Evolutionary conservation across 2,113 vertebrate species (phyloP), one percentile per base, ranked within the genome.

Genomic region (Orycteropus afer): DNA sequence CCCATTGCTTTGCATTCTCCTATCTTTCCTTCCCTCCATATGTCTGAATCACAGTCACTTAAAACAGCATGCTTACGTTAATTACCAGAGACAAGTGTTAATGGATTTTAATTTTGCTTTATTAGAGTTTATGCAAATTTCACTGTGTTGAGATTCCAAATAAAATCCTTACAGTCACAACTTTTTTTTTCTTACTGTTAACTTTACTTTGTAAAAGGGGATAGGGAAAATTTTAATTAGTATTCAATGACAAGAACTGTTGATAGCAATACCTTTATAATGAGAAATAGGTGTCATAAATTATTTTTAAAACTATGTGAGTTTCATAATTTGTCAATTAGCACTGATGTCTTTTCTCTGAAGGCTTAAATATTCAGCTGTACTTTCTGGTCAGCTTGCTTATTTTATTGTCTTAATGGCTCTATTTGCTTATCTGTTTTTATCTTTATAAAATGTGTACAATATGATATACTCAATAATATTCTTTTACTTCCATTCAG

Each of bases 21-120:
- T 47, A 81, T 89, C 9, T 45, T 55, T 81, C 12, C 82, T 80
- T 95, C 27, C 94, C 97, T 97, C 93, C 89, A 97, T 97, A 97
- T 97, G 95, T 97, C 98, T 97, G 95, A 97, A 98, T 98, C 59
- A 92, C 82, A 98, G 91, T 98, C 97, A 96, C 97, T 98, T 98
- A 98, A 98, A 98, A 97, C 79, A 97, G 95, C 94, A 98, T 98
- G 98, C 95, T 98, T 97, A 97, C 95, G 90, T 98, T 99, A 99
- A 98, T 99, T 98, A 98, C 98, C 98, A 98, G 97, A 98, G 98
- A 98, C 98, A 98, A 99, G 98, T 98, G 98, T 98, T 99, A 99
- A 99, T 99, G 98, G 98, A 98, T 98, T 98, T 98, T 98, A 98
- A 98, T 98, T 98, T 98, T 96, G 95, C 95, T 98, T 98, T 98